These are phyloP conservation scores for Bursaphelenchus okinawaensis DNA, from an alignment of 2,888 invertebrate species.

Conservation along the genomic window DNA sequence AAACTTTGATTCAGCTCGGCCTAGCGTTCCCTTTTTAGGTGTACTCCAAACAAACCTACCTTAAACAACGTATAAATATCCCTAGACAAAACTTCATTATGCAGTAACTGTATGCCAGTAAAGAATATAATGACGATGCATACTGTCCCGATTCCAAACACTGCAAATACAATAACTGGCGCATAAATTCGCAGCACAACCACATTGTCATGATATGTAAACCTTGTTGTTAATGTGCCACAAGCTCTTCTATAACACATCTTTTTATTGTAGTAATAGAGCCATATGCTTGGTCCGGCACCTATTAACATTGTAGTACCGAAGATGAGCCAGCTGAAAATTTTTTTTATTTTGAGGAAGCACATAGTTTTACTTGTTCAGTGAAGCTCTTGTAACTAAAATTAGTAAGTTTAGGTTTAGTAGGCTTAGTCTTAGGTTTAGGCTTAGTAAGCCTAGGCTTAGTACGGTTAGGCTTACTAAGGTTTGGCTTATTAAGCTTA, in stretches of 20 bases:
- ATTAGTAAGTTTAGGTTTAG: too few species aligned
- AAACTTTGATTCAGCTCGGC: too few species aligned
- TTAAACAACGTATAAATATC: neutral
- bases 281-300: neutral
- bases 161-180: neutral
- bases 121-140: neutral
- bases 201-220: neutral
- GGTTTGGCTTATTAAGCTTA: too few species aligned
- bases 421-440: too few species aligned
- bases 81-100: neutral
- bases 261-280: neutral
- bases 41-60: too few species aligned
- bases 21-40: too few species aligned
- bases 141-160: neutral
- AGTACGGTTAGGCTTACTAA: too few species aligned
- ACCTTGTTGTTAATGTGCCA: neutral
- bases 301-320: neutral
- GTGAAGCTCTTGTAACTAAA: too few species aligned
- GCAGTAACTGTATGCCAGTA: neutral
- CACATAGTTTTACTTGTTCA: too few species aligned
- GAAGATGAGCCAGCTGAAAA: neutral
- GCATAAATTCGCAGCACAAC: neutral
- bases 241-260: neutral
- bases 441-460: too few species aligned
- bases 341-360: too few species aligned